Percentiles rank a stretch among this genome's conserved stretches.
Conservation (phyloP, 1,140 invertebrate species). For the Antheraea mylitta region DNA sequence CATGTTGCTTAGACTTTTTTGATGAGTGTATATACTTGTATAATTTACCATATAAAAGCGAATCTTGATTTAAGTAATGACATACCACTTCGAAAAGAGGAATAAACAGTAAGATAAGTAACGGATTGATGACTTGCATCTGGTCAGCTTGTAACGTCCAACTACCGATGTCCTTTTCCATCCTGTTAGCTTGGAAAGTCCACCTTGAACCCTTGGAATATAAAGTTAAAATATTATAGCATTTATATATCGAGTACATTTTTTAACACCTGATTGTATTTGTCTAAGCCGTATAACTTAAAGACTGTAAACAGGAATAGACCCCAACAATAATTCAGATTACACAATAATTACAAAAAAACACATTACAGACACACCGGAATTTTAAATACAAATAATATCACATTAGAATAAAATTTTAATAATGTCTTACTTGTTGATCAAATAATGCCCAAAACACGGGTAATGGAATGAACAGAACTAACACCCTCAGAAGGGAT, state of each 20-base stretch:
- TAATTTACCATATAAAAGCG: too few species aligned
- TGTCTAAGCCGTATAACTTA: too few species aligned
- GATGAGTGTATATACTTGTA: too few species aligned
- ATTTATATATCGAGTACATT: too few species aligned
- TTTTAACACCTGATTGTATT: too few species aligned
- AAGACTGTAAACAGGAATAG: too few species aligned
- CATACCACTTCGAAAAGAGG: slow-evolving; percentile 86
- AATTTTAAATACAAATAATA: too few species aligned
- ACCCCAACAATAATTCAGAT: too few species aligned
- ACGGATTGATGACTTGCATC: slow-evolving; percentile 89
- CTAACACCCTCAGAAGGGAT: slow-evolving; percentile 82
- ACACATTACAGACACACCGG: too few species aligned
- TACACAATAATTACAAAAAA: too few species aligned
- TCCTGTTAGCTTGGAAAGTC: slow-evolving; percentile 83
- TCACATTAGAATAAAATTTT: too few species aligned
- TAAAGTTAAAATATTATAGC: neutral
- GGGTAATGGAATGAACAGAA: slow-evolving; percentile 88
- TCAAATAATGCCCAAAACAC: slow-evolving; percentile 92
- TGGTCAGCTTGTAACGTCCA: slow-evolving; percentile 88
- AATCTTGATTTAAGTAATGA: slow-evolving; percentile 10
- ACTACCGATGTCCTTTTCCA: slow-evolving; percentile 82
- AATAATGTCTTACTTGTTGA: slow-evolving; percentile 82
- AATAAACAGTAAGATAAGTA: slow-evolving; percentile 88
- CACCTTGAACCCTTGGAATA: slow-evolving; percentile 77
- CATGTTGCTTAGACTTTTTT: too few species aligned